phyloP scores from a whole-genome alignment of 2,888 invertebrate genomes.

The Choreutis nemorana region DNA sequence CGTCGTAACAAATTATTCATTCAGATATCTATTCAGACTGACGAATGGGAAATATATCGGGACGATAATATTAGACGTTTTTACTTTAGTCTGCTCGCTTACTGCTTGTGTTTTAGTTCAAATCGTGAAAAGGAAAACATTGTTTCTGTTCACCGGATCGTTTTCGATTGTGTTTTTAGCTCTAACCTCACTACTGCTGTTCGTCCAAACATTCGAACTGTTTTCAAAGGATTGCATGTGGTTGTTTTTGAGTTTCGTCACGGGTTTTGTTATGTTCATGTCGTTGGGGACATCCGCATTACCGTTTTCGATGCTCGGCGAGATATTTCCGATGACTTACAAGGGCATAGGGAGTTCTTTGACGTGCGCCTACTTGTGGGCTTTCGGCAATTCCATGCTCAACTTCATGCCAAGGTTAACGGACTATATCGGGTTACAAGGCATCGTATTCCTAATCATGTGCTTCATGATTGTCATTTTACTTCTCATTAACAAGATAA shows the following conservation, averaged over 20 bases:
- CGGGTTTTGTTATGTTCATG: slow-evolving; percentile 18
- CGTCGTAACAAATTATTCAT: slow-evolving; percentile 12
- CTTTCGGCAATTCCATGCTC: slow-evolving; percentile 15
- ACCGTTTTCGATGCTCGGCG: slow-evolving; percentile 16
- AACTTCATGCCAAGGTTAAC: slow-evolving; percentile 12
- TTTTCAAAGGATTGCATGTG: slow-evolving; percentile 15
- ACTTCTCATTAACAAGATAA: slow-evolving; percentile 11
- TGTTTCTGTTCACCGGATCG: slow-evolving; percentile 16
- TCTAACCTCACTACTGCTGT: slow-evolving; percentile 12
- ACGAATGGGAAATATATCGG: slow-evolving; percentile 17
- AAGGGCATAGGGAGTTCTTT: slow-evolving; percentile 18
- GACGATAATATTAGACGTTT: slow-evolving; percentile 15
- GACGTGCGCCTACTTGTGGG: slow-evolving; percentile 18
- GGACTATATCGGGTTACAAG: slow-evolving; percentile 10
- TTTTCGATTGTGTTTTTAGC: slow-evolving; percentile 14
- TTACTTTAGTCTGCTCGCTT: slow-evolving; percentile 16
- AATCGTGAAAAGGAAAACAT: slow-evolving; percentile 14
- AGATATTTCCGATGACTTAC: slow-evolving; percentile 18
- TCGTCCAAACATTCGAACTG: slow-evolving; percentile 13
- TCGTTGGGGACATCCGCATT: slow-evolving; percentile 17
- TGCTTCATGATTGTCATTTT: slow-evolving; percentile 12
- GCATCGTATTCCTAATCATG: slow-evolving; percentile 10
- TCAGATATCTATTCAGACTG: slow-evolving; percentile 14
- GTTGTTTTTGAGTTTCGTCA: slow-evolving; percentile 14
- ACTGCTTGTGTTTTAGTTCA: slow-evolving; percentile 16